These are phyloP conservation scores for Gadus chalcogrammus DNA, from an alignment of 2,113 vertebrate species.

Conservation along the genomic window DNA sequence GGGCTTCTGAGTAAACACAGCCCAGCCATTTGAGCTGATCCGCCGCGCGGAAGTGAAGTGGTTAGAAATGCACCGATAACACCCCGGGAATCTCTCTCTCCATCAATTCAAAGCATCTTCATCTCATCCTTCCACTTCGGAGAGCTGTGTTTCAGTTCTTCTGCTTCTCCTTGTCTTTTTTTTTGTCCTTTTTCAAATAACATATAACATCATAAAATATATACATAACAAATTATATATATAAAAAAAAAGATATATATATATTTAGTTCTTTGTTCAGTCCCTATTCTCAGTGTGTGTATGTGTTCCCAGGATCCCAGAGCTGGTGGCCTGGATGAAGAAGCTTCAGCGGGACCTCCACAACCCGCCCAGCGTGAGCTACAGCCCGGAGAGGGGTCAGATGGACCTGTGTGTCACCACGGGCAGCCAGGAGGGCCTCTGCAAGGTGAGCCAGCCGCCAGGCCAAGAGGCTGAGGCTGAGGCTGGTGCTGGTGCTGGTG, in stretches of 20 bases:
- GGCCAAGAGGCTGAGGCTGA: background rate
- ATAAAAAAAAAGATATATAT: no score
- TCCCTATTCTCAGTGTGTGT: no score
- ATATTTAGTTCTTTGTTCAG: no score
- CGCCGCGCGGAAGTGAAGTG: background rate
- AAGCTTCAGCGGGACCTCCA: constrained; percentile 83
- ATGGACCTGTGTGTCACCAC: constrained; percentile 92
- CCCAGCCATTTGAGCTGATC: background rate
- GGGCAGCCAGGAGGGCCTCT: constrained; percentile 90
- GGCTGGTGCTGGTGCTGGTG: no score
- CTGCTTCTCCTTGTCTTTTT: no score
- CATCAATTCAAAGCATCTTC: no score
- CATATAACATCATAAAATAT: no score
- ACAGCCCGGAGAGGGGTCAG: constrained; percentile 74
- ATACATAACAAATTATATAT: no score
- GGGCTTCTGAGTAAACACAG: constrained; percentile 12
- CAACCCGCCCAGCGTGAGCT: constrained; percentile 78
- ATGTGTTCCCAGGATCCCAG: constrained; percentile 77
- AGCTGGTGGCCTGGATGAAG: constrained; percentile 89
- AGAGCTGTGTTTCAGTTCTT: no score
- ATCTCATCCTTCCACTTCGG: no score
- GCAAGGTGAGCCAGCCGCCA: constrained; percentile 74
- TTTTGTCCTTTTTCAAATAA: no score
- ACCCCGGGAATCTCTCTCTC: background rate
- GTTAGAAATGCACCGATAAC: background rate